These are phyloP conservation scores for Carcharodon carcharias DNA, from an alignment of 2,797 vertebrate species.

Conservation along the genomic window DNA sequence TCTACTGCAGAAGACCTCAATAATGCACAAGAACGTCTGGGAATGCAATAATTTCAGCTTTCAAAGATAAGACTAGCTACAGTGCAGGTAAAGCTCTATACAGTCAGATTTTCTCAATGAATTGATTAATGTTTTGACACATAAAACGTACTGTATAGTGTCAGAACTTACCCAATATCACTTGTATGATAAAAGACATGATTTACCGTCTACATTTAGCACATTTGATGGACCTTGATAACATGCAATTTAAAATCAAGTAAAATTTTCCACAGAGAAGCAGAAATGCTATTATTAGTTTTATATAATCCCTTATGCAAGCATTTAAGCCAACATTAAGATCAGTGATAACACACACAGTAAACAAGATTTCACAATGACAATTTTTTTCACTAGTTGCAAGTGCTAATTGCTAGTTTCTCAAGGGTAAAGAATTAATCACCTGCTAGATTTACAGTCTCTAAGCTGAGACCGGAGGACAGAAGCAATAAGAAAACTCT, in stretches of 20 bases:
- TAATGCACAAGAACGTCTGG: constrained; percentile 73
- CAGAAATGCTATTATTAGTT: constrained; percentile 50
- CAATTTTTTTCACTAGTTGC: constrained; percentile 74
- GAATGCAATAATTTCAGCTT: constrained; percentile 72
- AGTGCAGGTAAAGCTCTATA: constrained; percentile 77
- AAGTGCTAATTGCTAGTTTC: constrained; percentile 81
- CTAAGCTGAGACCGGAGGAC: constrained; percentile 86
- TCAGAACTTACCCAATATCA: constrained; percentile 55
- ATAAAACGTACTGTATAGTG: constrained; percentile 66
- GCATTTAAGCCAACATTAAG: constrained; percentile 63
- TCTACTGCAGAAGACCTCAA: constrained; percentile 72
- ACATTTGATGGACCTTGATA: constrained; percentile 64
- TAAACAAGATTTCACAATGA: constrained; percentile 70
- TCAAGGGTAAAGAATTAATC: constrained; percentile 96
- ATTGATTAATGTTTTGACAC: constrained; percentile 68
- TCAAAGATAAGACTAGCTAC: constrained; percentile 74
- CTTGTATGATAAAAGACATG: constrained; percentile 55
- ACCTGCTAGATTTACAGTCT: constrained; percentile 88
- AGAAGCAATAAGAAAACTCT: constrained; percentile 96
- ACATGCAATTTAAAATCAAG: constrained; percentile 52
- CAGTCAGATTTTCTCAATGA: constrained; percentile 70
- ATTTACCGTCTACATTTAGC: constrained; percentile 54
- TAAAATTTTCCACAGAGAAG: constrained; percentile 62
- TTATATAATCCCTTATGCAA: constrained; percentile 41
- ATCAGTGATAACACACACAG: constrained; percentile 63